Conservation (phyloP, 2,888 invertebrate species). For the Tipula confusa region DNA sequence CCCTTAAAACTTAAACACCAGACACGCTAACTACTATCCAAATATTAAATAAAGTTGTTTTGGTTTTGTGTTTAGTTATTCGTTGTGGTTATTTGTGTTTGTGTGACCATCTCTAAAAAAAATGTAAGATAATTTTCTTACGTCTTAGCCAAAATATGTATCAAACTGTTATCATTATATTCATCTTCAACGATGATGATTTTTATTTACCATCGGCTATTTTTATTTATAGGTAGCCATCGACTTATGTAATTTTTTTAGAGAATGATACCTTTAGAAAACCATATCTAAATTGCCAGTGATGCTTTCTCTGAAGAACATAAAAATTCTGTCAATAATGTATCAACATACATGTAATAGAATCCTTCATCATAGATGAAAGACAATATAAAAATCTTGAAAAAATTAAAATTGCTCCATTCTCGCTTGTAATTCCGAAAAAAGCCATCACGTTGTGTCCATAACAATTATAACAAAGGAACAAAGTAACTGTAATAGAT, state of each 20-base stretch:
- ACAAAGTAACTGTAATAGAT: no score
- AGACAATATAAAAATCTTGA: no score
- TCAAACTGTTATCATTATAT: neutral
- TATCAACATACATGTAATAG: no score
- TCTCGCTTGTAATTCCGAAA: no score
- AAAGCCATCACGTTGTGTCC: no score
- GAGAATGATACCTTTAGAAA: no score
- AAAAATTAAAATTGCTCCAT: no score
- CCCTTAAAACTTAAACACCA: constrained; percentile 20
- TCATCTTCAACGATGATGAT: neutral
- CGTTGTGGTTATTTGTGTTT: neutral
- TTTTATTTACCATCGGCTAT: neutral
- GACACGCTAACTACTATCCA: neutral
- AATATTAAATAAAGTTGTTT: neutral
- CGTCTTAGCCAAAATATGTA: neutral
- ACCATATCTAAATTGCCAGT: no score
- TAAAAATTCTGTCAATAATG: no score
- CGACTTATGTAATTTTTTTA: neutral
- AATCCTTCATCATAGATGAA: no score
- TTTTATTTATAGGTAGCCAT: neutral
- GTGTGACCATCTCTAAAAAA: neutral
- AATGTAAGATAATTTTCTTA: neutral
- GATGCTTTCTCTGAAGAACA: no score
- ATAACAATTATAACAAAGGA: no score
- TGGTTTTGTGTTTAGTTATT: neutral